phyloP scores from a whole-genome alignment of 2,113 vertebrate genomes.

The Donacobius atricapilla region DNA sequence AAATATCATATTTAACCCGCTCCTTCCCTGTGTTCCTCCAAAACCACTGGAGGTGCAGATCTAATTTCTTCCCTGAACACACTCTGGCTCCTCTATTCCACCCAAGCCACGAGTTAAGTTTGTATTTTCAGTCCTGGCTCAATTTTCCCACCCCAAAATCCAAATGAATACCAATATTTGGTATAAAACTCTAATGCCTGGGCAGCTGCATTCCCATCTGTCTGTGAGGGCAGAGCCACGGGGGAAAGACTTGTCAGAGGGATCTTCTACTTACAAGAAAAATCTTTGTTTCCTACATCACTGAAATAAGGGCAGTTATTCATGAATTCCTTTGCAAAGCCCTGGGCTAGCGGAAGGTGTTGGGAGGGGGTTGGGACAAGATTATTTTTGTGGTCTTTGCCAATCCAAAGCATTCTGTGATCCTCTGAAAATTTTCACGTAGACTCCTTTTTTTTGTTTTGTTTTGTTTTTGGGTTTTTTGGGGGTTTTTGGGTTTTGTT shows the following conservation, averaged over 20 bases:
- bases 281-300: background rate
- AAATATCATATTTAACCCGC: background rate
- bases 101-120: background rate
- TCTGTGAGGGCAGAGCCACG: background rate
- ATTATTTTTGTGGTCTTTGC: background rate
- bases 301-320: background rate
- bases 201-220: background rate
- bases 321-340: background rate
- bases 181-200: background rate
- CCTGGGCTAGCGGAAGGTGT: background rate
- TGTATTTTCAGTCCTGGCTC: background rate
- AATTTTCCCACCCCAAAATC: background rate
- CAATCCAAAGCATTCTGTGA: accelerated
- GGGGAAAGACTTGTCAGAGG: background rate
- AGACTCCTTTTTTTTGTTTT: too few relatives aligned
- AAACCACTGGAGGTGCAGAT: background rate
- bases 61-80: background rate
- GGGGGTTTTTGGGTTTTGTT: too few relatives aligned
- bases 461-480: too few relatives aligned
- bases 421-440: background rate
- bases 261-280: background rate
- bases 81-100: background rate
- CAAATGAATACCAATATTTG: background rate
- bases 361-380: background rate
- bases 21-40: background rate